Base-by-base conservation (phyloP, 2,888 invertebrate species). In the Pristionchus fissidentatus region DNA sequence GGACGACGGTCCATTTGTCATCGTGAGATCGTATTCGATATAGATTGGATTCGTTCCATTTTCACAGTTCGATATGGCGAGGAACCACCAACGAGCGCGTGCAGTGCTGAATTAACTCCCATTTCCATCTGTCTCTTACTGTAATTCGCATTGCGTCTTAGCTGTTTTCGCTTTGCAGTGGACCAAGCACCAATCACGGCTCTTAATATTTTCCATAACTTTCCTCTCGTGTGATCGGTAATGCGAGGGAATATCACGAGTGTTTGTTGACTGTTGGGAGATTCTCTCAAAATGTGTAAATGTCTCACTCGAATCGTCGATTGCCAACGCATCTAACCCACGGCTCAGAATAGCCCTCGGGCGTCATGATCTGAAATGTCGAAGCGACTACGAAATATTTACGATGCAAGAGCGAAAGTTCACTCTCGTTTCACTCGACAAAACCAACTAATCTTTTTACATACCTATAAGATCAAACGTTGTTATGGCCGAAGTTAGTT, bases 11-110 rank as follows among this genome's bases (percentile, higher is more conserved):
- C 96, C 96, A 92, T 97, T 97, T 0, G 96, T 97, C 96, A 97
- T 95, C 84, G 95, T 93, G 88, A 97, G 95, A 91, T 95, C 95
- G 93, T 96, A 97, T 84, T 95, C 95, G 35, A 83, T 26, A 38
- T 22, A 83, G 41, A 83, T 35, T 10, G 75, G 38, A 15, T 43
- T 5, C 22, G 83, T 19, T 4, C 77, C 75, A 29, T 83, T 83
- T 32, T 86, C 87, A 92, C 96, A 97, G 91, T 96, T 96, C 86
- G 96, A 95, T 52, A 96, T 93, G 0, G 96, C 97, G 49, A 97
- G 95, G 91, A 96, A 97, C 97, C 97, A 97, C 97, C 97, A 97
- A 43, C 97, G 93, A 91, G 96, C 96, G 80, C 97, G 94, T 0
- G 95, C 94, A 0, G 96, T 96, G 4, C 95, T 93, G 92, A 97